Percentiles rank a stretch among this genome's conserved stretches.
Evolutionary conservation across 2,888 invertebrate species (phyloP).

Genomic region (Alitta virens): DNA sequence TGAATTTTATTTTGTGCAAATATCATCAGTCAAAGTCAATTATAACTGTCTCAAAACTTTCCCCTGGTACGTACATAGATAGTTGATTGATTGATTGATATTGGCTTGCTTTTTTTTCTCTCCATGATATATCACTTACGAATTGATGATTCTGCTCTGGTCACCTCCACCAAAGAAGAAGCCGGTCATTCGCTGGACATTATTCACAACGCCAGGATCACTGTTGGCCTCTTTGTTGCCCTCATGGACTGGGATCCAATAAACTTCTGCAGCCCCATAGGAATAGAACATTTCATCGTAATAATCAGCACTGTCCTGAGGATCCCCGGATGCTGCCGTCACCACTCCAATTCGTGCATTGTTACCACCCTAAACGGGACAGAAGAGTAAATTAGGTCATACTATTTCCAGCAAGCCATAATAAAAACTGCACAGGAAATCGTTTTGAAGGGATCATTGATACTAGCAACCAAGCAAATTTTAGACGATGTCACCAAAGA

Average conservation of each 20-base stretch:
- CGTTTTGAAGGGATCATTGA: too few relatives aligned
- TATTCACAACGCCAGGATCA: slow-evolving; percentile 26
- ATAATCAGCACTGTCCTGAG: slow-evolving; percentile 27
- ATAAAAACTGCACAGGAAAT: too few relatives aligned
- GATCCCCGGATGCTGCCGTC: slow-evolving; percentile 32
- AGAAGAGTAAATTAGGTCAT: too few relatives aligned
- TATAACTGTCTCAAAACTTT: too few relatives aligned
- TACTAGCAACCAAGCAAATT: too few relatives aligned
- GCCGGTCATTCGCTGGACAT: slow-evolving; percentile 34
- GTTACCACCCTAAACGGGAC: slow-evolving; percentile 14
- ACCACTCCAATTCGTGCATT: slow-evolving; percentile 37
- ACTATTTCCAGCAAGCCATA: too few relatives aligned
- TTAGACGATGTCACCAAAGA: too few relatives aligned
- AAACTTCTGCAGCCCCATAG: slow-evolving; percentile 32
- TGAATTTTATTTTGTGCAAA: too few relatives aligned
- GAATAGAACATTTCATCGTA: slow-evolving; percentile 30
- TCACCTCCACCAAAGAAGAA: slow-evolving; percentile 41
- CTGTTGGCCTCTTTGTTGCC: slow-evolving; percentile 29
- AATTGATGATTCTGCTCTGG: slow-evolving; percentile 30
- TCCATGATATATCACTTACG: slow-evolving; percentile 30
- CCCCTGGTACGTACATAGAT: too few relatives aligned
- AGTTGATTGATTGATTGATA: too few relatives aligned
- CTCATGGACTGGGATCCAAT: slow-evolving; percentile 33
- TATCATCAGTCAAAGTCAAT: too few relatives aligned
- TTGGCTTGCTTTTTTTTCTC: neutral